Conservation (phyloP, 2,888 invertebrate genomes). For the Venustoraphidia nigricollis region DNA sequence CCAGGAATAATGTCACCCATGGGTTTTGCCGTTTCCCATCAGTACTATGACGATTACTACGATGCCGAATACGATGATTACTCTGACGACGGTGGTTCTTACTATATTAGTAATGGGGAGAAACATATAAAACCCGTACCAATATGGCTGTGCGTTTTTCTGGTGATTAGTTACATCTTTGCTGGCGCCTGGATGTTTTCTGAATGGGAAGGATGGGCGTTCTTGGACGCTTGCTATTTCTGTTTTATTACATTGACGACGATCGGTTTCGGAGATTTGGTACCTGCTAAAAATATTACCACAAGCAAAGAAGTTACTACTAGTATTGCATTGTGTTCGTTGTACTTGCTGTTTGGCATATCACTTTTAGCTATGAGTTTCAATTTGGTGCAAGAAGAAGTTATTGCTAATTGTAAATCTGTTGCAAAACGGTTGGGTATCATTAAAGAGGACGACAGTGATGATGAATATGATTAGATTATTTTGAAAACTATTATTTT, state of each 20-base stretch:
- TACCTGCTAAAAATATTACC: slow-evolving; percentile 60
- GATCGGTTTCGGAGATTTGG: slow-evolving; percentile 85
- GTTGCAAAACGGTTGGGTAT: slow-evolving; percentile 78
- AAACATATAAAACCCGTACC: slow-evolving; percentile 56
- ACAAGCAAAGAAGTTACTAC: slow-evolving; percentile 31
- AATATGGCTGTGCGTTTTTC: slow-evolving; percentile 76
- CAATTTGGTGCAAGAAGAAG: slow-evolving; percentile 89
- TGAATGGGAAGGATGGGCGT: slow-evolving; percentile 75
- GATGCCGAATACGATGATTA: slow-evolving; percentile 41
- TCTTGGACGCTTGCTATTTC: slow-evolving; percentile 80
- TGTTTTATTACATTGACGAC: slow-evolving; percentile 89
- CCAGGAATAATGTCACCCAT: slow-evolving; percentile 53
- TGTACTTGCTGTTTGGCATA: slow-evolving; percentile 88
- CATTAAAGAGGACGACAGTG: slow-evolving; percentile 56
- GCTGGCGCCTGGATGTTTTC: slow-evolving; percentile 77
- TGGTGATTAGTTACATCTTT: slow-evolving; percentile 79
- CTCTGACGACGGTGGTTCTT: slow-evolving; percentile 12
- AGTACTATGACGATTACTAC: slow-evolving; percentile 40
- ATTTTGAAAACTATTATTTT: slow-evolving; percentile 6
- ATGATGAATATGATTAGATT: slow-evolving; percentile 35
- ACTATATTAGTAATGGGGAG: slow-evolving; percentile 19
- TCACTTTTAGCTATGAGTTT: slow-evolving; percentile 92
- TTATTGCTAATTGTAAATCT: slow-evolving; percentile 73
- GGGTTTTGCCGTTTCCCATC: slow-evolving; percentile 45
- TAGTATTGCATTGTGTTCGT: slow-evolving; percentile 72